These are phyloP conservation scores for Platycercus adscitus DNA, from an alignment of 2,113 vertebrate species.

Conservation along the genomic window DNA sequence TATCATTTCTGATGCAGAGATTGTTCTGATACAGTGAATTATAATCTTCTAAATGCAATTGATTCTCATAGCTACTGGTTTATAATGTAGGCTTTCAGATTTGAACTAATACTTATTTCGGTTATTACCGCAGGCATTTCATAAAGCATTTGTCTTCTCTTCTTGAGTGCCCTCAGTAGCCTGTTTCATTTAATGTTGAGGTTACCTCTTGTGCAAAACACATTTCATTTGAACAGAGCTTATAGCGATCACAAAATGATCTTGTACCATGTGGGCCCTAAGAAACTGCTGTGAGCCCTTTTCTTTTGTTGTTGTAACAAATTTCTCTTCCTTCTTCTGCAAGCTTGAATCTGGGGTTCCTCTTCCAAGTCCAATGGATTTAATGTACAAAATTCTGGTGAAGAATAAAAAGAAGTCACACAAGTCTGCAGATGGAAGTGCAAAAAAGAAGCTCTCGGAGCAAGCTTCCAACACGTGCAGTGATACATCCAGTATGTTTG, in stretches of 20 bases:
- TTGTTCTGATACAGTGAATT: background rate
- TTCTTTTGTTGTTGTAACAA: background rate
- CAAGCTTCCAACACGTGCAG: slow-evolving; percentile 93
- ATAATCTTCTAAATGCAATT: background rate
- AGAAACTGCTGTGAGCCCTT: background rate
- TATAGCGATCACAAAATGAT: background rate
- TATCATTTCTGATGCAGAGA: background rate
- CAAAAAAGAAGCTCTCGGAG: slow-evolving; percentile 93
- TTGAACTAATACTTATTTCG: background rate
- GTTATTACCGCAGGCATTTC: background rate
- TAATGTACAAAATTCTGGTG: slow-evolving; percentile 96
- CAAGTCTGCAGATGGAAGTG: slow-evolving; percentile 87
- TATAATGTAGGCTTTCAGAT: background rate
- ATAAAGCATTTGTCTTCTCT: slow-evolving; percentile 9
- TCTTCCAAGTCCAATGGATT: slow-evolving; percentile 93
- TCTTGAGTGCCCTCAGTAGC: background rate
- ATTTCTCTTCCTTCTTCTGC: background rate
- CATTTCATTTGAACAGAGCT: background rate
- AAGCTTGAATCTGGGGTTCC: slow-evolving; percentile 90
- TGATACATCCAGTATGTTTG: slow-evolving; percentile 92
- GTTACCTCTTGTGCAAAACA: background rate
- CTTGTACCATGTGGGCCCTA: background rate
- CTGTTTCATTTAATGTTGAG: background rate
- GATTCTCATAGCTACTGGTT: background rate
- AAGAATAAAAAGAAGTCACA: slow-evolving; percentile 99